Evolutionary conservation across 1,140 invertebrate genomes (phyloP).

Genomic region (Calephelis nemesis): DNA sequence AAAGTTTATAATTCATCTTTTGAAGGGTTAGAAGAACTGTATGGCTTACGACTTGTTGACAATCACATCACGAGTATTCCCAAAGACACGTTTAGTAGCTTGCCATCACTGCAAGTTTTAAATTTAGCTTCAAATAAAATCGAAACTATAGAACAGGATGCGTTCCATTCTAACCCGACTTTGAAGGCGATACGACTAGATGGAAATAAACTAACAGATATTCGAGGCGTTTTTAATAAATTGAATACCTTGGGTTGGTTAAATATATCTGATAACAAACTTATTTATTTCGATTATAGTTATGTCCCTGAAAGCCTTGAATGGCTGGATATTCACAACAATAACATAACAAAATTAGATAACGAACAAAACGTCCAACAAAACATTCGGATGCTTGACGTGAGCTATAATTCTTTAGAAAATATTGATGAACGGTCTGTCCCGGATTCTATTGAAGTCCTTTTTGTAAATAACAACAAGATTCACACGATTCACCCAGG

Average conservation of each 20-base stretch:
- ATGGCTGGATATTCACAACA: constrained; percentile 87
- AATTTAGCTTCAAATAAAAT: constrained; percentile 87
- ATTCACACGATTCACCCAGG: constrained; percentile 86
- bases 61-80: constrained; percentile 84
- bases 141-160: constrained; percentile 82
- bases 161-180: constrained; percentile 83
- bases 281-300: constrained; percentile 85
- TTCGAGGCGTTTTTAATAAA: constrained; percentile 84
- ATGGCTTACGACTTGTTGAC: constrained; percentile 83
- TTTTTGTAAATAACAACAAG: constrained; percentile 89
- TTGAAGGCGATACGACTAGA: constrained; percentile 85
- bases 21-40: constrained; percentile 82
- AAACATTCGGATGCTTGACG: constrained; percentile 88
- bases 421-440: constrained; percentile 84
- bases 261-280: constrained; percentile 85
- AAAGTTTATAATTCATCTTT: constrained; percentile 81
- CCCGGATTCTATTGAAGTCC: constrained; percentile 86
- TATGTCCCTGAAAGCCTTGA: constrained; percentile 83
- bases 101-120: constrained; percentile 83
- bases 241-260: constrained; percentile 84
- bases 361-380: constrained; percentile 90
- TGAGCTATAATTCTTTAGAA: constrained; percentile 86
- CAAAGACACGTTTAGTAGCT: constrained; percentile 83
- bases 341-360: constrained; percentile 83
- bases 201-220: constrained; percentile 83